Evolutionary conservation across 2,888 invertebrate species (phyloP), one percentile per base, ranked within the genome.

Genomic region (Microdon myrmicae): DNA sequence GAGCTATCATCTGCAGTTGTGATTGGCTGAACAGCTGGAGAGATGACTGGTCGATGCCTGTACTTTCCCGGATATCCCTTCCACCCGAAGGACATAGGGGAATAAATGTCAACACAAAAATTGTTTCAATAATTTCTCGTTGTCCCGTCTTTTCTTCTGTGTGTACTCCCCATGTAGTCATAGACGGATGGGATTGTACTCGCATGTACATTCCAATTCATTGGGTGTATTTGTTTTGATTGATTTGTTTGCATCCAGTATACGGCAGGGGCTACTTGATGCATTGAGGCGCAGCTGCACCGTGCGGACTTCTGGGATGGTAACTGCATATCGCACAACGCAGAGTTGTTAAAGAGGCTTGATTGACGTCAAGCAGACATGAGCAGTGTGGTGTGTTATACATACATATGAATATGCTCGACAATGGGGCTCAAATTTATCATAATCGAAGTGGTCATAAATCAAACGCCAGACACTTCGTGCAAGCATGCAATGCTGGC

Each of bases 81-180:
- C 43, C 23, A n/a, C 55, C 38, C 47, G 31, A 10, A 51, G 56
- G 58, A 45, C 39, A 44, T 58, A 58, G 47, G 58, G 14, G 58
- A 58, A 64, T 64, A 58, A 64, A 64, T 64, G 64, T 64, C 64
- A 64, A 64, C 64, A 64, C 51, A 58, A 58, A 64, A 64, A 64
- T 64, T 64, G 64, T 64, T 64, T 58, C 58, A 58, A 64, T 64
- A 51, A 64, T 58, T 58, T 41, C 47, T 64, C 43, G 26, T 55
- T 16, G 37, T 34, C 19, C 29, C 25, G 34, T 28, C 26, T 34
- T 35, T n/a, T 8, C n/a, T 16, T 5, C 12, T 7, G n/a, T n/a
- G 13, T 4, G 10, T 10, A 9, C 14, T 23, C 8, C 16, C 10
- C n/a, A n/a, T n/a, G n/a, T n/a, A n/a, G n/a, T n/a, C n/a, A n/a